Percentiles rank a stretch among this genome's conserved stretches.
These are phyloP conservation scores for Temnothorax longispinosus DNA, from an alignment of 1,140 invertebrate species.

Conservation along the genomic window DNA sequence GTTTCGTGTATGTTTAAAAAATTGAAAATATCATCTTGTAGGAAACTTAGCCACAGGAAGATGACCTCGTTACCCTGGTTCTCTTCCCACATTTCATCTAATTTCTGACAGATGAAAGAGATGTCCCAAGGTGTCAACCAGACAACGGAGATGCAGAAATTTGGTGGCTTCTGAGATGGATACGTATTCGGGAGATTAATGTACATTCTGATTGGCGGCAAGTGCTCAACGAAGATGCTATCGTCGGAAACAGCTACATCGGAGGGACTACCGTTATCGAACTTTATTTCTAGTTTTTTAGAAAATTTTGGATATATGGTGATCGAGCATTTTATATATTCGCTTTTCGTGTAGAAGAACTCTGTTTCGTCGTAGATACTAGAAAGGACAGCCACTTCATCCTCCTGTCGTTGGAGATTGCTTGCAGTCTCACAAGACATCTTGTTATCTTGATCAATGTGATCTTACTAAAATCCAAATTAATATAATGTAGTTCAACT, in stretches of 20 bases:
- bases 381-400: conserved; percentile 66
- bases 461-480: background rate
- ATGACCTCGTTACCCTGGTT: conserved; percentile 85
- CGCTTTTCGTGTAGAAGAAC: conserved; percentile 49
- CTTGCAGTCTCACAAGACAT: background rate
- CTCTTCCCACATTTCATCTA: conserved; percentile 85
- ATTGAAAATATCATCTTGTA: conserved; percentile 85
- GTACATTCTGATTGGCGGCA: conserved; percentile 67
- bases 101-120: conserved; percentile 70
- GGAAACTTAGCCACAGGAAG: conserved; percentile 86
- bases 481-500: conserved; percentile 7
- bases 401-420: conserved; percentile 62
- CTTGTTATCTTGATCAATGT: background rate
- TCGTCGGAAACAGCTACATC: background rate
- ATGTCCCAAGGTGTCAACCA: conserved; percentile 71
- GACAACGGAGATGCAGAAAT: conserved; percentile 52
- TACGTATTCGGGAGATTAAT: conserved; percentile 61
- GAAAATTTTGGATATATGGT: conserved; percentile 17
- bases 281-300: background rate
- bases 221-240: conserved; percentile 40
- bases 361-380: conserved; percentile 65
- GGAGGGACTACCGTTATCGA: background rate
- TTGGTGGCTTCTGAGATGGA: conserved; percentile 60
- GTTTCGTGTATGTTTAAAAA: conserved; percentile 68
- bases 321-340: conserved; percentile 45